Evolutionary conservation across 2,888 invertebrate genomes (phyloP).

Genomic region (Tillus elongatus): DNA sequence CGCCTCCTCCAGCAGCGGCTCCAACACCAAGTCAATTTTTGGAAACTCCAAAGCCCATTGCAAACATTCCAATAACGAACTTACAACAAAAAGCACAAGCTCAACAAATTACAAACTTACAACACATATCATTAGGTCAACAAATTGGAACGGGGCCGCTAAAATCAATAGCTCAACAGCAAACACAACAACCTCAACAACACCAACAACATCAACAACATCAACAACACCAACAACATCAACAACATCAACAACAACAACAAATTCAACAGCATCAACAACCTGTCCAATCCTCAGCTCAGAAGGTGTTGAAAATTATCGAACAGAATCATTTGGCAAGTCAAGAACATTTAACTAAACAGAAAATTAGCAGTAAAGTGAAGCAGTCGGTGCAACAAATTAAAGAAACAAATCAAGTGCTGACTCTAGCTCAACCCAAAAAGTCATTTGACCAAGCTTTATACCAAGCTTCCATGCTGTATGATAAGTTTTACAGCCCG

Average conservation of each 20-base stretch:
- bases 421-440: background rate
- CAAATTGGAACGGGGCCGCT: too few relatives aligned
- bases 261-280: too few relatives aligned
- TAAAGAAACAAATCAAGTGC: background rate
- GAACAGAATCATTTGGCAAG: too few relatives aligned
- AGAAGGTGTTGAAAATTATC: too few relatives aligned
- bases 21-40: conserved; percentile 8
- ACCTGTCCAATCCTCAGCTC: too few relatives aligned
- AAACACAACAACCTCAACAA: background rate
- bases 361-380: background rate
- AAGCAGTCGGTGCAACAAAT: background rate
- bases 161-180: background rate
- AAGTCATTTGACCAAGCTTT: conserved; percentile 35
- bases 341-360: too few relatives aligned
- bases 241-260: too few relatives aligned
- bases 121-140: too few relatives aligned
- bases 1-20: conserved; percentile 6
- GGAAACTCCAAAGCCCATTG: background rate
- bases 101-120: background rate
- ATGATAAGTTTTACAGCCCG: conserved; percentile 65
- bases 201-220: background rate
- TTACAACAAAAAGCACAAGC: background rate
- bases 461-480: conserved; percentile 32
- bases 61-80: conserved; percentile 4
- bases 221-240: too few relatives aligned